Percentiles rank a stretch among this genome's conserved stretches.
phyloP scores from a whole-genome alignment of 2,113 vertebrate genomes.

The Potamarius usumacintae region DNA sequence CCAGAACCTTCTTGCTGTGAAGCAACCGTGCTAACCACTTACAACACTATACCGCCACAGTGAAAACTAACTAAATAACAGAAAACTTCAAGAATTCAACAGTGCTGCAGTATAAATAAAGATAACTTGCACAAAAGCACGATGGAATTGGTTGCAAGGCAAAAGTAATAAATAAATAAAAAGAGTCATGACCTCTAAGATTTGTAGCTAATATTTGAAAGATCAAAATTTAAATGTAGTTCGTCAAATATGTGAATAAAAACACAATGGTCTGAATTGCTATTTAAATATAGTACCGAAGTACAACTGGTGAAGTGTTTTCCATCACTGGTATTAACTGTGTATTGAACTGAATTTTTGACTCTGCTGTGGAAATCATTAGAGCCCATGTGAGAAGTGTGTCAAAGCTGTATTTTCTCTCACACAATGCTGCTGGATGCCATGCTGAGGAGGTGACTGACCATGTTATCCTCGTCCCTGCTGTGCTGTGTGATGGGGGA shows the following conservation, averaged over 20 bases:
- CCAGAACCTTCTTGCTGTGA: too few relatives aligned
- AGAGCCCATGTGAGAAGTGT: constrained; percentile 7
- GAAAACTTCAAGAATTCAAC: too few relatives aligned
- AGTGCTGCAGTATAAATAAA: too few relatives aligned
- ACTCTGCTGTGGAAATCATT: constrained; percentile 17
- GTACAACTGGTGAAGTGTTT: neutral
- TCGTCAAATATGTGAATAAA: neutral
- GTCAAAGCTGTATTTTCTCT: constrained; percentile 19
- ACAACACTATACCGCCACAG: too few relatives aligned
- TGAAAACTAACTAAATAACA: too few relatives aligned
- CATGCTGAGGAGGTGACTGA: constrained; percentile 18
- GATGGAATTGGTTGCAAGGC: too few relatives aligned
- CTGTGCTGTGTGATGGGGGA: constrained; percentile 13
- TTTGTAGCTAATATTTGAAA: neutral
- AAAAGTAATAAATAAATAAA: too few relatives aligned
- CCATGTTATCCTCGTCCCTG: constrained; percentile 17
- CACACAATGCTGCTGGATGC: constrained; percentile 11
- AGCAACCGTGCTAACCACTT: too few relatives aligned
- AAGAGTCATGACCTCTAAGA: too few relatives aligned
- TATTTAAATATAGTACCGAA: neutral
- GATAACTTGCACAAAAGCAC: too few relatives aligned
- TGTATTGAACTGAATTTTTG: neutral
- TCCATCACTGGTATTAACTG: neutral
- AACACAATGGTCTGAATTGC: neutral
- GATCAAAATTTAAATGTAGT: neutral